Evolutionary conservation across 2,113 vertebrate species (phyloP), one percentile per base, ranked within the genome.

Genomic region (Eulemur macaco): DNA sequence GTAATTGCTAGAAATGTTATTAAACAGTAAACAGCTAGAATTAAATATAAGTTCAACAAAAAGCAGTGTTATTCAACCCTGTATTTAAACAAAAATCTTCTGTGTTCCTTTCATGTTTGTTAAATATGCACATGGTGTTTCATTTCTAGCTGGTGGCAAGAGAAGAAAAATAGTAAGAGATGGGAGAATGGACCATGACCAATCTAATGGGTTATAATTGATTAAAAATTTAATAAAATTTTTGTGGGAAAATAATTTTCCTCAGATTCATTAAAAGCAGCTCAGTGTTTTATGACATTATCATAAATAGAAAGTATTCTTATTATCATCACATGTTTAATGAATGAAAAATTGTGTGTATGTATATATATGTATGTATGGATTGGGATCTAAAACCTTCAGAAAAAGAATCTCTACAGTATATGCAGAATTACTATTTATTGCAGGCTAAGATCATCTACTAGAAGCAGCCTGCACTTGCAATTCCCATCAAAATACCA

Each of bases 1-100:
- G 60, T 82, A 92, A 86, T 86, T 77, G n/a, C 91, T 92, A 58
- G 39, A 94, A 96, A 80, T 89, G 58, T 94, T 91, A 97, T 83
- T 66, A 96, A 94, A 92, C 11, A 89, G 50, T 93, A 90, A 96
- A 86, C 82, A 86, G 29, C 47, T 77, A 93, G 34, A 94, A 82
- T 93, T 96, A 93, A 97, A 91, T 87, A 14, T 80, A 68, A 92
- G 20, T 63, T 91, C 54, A 95, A 87, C 42, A 94, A 25, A 94
- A 85, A 95, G 39, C n/a, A 93, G 20, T 86, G 81, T 91, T 95
- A 84, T 74, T 91, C 52, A 86, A 66, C 6, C 17, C 14, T 78
- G 21, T 8, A 78, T 74, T 89, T 89, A 86, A 89, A 39, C 34
- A 90, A 87, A 90, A 96, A 64, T 54, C 20, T 92, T 90, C 34